These are phyloP conservation scores for Pangasius sanitwongsei DNA, from an alignment of 2,797 vertebrate species.

Conservation along the genomic window DNA sequence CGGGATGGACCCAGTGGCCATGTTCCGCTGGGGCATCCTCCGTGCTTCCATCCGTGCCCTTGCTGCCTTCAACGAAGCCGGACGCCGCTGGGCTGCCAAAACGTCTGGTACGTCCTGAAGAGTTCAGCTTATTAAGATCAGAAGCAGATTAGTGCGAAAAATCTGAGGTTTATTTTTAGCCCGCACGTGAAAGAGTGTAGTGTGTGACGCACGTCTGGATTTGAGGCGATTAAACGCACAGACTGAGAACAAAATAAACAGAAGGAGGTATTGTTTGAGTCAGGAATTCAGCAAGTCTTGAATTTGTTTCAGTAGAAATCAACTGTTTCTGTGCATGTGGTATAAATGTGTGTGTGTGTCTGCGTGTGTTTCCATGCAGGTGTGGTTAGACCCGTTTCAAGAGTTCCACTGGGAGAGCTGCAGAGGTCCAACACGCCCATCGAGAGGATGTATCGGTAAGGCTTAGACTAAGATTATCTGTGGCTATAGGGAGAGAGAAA, in stretches of 20 bases:
- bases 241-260: neutral
- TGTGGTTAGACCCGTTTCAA: conserved; percentile 78
- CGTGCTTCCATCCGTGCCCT: conserved; percentile 85
- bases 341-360: conserved; percentile 5
- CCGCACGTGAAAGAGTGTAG: conserved; percentile 23
- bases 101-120: conserved; percentile 72
- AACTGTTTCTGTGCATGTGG: conserved; percentile 23
- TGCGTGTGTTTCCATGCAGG: conserved; percentile 67
- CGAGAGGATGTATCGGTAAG: conserved; percentile 95
- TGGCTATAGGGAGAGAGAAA: neutral
- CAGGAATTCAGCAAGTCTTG: conserved; percentile 22
- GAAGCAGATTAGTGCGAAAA: conserved; percentile 22
- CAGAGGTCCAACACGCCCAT: conserved; percentile 81
- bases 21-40: conserved; percentile 96
- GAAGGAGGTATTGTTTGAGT: conserved; percentile 40
- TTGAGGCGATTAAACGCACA: conserved; percentile 53
- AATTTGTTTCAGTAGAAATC: conserved; percentile 13
- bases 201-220: conserved; percentile 57
- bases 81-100: conserved; percentile 82
- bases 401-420: conserved; percentile 83
- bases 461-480: conserved; percentile 4
- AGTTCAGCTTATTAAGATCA: conserved; percentile 12
- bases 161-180: conserved; percentile 34
- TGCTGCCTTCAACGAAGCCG: conserved; percentile 89
- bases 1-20: conserved; percentile 95